Evolutionary conservation across 1,140 invertebrate genomes (phyloP), one percentile per base, ranked within the genome.

Genomic region (Drosophila azteca): DNA sequence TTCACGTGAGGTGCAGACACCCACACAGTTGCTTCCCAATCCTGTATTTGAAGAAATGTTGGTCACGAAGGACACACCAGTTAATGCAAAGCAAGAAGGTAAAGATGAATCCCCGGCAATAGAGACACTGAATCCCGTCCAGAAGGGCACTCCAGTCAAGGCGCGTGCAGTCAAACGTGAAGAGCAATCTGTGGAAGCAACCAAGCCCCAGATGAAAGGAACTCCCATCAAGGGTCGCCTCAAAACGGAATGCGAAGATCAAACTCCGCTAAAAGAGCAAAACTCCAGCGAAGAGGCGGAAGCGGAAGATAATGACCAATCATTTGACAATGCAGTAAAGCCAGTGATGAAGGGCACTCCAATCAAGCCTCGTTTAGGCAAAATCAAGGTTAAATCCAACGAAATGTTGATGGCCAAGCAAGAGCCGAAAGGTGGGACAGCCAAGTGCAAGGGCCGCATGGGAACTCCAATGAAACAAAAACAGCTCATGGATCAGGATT

Each of bases 321-420:
- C 31, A 0, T 3, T 6, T 1, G 35, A 22, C 11, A n/a, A 11
- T 0, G 49, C 52, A 13, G 43, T 15, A 2, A 75, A 72, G 24
- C 77, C 80, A 5, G 9, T 52, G 20, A 50, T 22, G 48, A 81
- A 66, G 8, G 79, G 69, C 8, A 78, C 79, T 1, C 75, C 79
- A 1, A 35, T 79, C 0, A 76, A 58, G 13, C 29, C 43, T 0
- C 63, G 48, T 1, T 6, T 67, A 11, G 68, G 61, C 6, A n/a
- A 41, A 0, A 75, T 85, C 1, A 75, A 87, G 11, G 69, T 87
- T 0, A 82, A 64, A 41, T 48, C 59, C 9, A 63, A 65, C 3
- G 41, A 75, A 0, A 48, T 75, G 9, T 45, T 84, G 29, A 26
- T 85, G 5, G 41, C 7, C 6, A 24, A 49, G 0, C 5, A 0